Evolutionary conservation across 2,888 invertebrate genomes (phyloP), one percentile per base, ranked within the genome.

Genomic region (Escarpia spicata): DNA sequence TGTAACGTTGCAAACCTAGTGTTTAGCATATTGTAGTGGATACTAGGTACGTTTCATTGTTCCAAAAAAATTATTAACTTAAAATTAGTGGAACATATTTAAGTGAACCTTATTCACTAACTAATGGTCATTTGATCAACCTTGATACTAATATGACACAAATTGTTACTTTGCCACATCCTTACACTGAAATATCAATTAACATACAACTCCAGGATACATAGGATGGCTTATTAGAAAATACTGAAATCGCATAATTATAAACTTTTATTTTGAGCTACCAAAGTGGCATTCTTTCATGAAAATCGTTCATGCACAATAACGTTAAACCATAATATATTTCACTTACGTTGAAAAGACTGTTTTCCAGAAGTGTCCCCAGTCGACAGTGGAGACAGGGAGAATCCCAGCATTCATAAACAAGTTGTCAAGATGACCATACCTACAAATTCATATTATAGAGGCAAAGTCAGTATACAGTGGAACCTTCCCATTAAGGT

Each of bases 391-490:
- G 3, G 95, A 94, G 2, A 95, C 95, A 52, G 95, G 95, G 95
- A 96, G 95, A 26, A 96, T 95, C 4, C 96, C 96, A 92, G 96
- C 96, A 95, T 96, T 96, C 19, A 96, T 93, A 93, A 94, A 96
- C 12, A 96, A 92, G 92, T 94, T 95, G 93, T 96, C 96, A 8
- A 96, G 93, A 60, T 95, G 95, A 4, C 93, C 89, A 94, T 94
- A 96, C 92, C 96, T 96, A 94, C 9, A 95, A 94, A 91, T 75
- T 26, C 1, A 3, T 26, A 75, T 37, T 37, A 37, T 37, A 37
- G 6, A 75, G 19, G 26, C 75, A 75, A 75, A 26, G 26, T 75
- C 6, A 75, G 19, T 75, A 60, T 19, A 75, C 19, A 26, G 26
- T 75, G 19, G 4, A 15, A 26, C 19, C 3, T 75, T 26, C 19